phyloP scores from a whole-genome alignment of 2,888 invertebrate species.

The Pseudolycoriella hygida region DNA sequence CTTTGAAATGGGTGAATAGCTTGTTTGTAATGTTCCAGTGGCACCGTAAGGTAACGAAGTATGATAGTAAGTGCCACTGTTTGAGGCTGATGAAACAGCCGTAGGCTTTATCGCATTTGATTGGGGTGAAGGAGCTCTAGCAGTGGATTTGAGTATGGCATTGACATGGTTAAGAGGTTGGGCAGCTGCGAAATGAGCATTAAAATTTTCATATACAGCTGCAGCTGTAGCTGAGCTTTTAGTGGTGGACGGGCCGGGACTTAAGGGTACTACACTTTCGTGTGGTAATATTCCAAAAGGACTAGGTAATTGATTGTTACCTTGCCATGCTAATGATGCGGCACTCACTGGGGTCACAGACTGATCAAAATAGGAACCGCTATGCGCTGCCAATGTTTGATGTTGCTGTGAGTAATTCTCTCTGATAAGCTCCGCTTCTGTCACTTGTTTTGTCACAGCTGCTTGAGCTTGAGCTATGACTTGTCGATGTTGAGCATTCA shows the following conservation, averaged over 20 bases:
- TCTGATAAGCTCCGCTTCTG: constrained; percentile 36
- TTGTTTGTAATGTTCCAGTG: background rate
- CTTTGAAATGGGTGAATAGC: background rate
- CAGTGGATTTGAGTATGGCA: constrained; percentile 6
- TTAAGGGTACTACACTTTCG: constrained; percentile 53
- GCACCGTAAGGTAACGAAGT: background rate
- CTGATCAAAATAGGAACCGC: constrained; percentile 50
- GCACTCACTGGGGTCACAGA: constrained; percentile 15
- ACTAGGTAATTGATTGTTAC: constrained; percentile 47
- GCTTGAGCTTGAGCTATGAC: constrained; percentile 32
- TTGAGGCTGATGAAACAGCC: constrained; percentile 1
- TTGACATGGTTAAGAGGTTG: constrained; percentile 6
- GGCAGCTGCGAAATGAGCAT: constrained; percentile 44
- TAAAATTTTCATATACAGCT: constrained; percentile 45
- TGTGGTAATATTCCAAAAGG: constrained; percentile 64
- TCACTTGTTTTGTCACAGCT: constrained; percentile 36
- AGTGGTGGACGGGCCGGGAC: constrained; percentile 38
- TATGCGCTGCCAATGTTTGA: constrained; percentile 37
- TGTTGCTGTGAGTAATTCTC: constrained; percentile 38
- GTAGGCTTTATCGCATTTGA: constrained; percentile 13
- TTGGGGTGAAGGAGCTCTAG: constrained; percentile 27
- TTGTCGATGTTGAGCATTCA: constrained; percentile 47
- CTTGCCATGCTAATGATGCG: constrained; percentile 39
- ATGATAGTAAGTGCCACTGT: background rate
- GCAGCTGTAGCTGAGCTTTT: constrained; percentile 34